A percentile compares a stretch with the other conserved stretches of the same genome.
Conservation (phyloP, 2,888 invertebrate genomes). For the Tetanocera ferruginea region DNA sequence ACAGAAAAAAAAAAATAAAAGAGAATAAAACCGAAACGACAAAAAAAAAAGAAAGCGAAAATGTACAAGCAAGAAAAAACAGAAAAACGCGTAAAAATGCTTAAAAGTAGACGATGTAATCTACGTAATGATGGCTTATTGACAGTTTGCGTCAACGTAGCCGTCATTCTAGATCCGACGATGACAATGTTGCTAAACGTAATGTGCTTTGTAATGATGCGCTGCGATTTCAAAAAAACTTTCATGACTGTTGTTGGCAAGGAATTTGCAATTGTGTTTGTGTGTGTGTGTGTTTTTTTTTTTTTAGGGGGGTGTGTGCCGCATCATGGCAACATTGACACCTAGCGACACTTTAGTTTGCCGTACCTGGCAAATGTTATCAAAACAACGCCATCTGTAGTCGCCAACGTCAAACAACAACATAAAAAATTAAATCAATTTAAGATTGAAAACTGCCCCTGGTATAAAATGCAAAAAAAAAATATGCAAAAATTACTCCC, state of each 20-base stretch:
- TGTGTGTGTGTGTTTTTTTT: too few species aligned
- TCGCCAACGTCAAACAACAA: background rate
- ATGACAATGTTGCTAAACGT: background rate
- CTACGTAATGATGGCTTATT: background rate
- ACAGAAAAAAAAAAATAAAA: background rate
- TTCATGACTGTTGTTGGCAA: background rate
- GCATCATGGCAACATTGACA: background rate
- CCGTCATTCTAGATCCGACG: background rate
- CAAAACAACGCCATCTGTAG: constrained; percentile 1
- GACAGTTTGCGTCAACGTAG: background rate
- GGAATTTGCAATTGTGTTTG: background rate
- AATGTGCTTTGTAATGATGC: background rate
- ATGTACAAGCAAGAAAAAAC: background rate
- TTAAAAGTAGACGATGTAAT: background rate
- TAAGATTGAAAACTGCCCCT: background rate
- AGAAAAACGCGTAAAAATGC: background rate
- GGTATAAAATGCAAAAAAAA: background rate
- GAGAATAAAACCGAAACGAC: background rate
- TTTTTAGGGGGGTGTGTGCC: background rate
- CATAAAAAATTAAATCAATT: constrained; percentile 17
- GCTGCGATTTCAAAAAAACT: background rate
- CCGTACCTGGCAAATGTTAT: background rate
- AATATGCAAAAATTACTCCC: background rate
- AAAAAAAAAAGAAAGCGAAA: background rate
- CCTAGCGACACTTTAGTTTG: background rate